These are phyloP conservation scores for Corythoichthys intestinalis DNA, from an alignment of 2,113 vertebrate species.

Conservation along the genomic window DNA sequence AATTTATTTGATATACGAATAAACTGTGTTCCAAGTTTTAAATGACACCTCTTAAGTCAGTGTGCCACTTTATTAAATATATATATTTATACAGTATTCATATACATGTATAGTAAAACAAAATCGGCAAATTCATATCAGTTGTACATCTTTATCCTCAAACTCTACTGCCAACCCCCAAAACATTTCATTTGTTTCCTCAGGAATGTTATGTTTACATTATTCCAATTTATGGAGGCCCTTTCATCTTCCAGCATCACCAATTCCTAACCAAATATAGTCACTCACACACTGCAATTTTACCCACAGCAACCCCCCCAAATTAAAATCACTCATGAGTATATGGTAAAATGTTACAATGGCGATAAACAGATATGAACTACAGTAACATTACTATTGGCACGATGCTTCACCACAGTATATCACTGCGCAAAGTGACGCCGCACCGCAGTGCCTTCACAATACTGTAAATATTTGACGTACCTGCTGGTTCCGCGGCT, in stretches of 20 bases:
- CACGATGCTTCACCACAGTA: slow-evolving; percentile 24
- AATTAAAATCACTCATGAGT: background rate
- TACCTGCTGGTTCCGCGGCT: slow-evolving; percentile 50
- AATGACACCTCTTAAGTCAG: too few relatives aligned
- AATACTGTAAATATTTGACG: slow-evolving; percentile 4
- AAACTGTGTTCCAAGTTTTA: too few relatives aligned
- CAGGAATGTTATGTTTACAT: background rate
- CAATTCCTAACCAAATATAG: background rate
- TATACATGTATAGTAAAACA: too few relatives aligned
- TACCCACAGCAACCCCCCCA: background rate
- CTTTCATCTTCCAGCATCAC: background rate
- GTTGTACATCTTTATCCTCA: too few relatives aligned
- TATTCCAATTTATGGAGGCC: background rate
- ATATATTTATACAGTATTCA: too few relatives aligned
- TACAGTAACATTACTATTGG: slow-evolving; percentile 15
- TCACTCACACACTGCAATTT: background rate
- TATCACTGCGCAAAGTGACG: slow-evolving; percentile 43
- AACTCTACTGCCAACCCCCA: background rate
- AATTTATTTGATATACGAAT: too few relatives aligned
- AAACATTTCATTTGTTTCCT: background rate
- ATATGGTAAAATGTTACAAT: background rate
- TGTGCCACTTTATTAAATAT: too few relatives aligned
- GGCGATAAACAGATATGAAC: background rate
- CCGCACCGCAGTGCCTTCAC: slow-evolving; percentile 41
- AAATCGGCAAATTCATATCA: too few relatives aligned